These are phyloP conservation scores for Chionomys nivalis DNA, from an alignment of 2,113 vertebrate genomes.

Conservation along the genomic window DNA sequence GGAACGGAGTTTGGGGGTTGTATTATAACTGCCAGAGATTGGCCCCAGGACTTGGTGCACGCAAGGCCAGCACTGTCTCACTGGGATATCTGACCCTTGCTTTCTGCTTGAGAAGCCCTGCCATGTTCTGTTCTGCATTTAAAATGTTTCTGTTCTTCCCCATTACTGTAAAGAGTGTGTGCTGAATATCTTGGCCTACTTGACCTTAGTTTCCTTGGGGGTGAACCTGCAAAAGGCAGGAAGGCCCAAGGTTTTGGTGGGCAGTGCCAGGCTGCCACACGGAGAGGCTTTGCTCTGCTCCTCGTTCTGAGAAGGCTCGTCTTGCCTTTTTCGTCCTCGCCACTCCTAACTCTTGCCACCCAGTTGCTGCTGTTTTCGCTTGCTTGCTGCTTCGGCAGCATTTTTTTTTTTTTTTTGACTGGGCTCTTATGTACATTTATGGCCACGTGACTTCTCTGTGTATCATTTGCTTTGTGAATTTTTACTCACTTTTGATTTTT, in stretches of 20 bases:
- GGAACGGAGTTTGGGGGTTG: background rate
- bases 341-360: background rate
- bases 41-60: background rate
- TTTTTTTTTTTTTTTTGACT: too few species aligned
- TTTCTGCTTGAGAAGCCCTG: background rate
- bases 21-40: too few species aligned
- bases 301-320: background rate
- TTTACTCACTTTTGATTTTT: background rate
- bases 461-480: background rate
- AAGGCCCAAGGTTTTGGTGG: background rate
- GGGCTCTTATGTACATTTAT: background rate
- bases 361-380: background rate
- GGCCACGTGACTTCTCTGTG: background rate
- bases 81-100: background rate
- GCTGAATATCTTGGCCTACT: background rate
- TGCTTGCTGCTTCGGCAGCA: background rate
- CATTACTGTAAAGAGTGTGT: background rate
- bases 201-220: background rate
- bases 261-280: background rate
- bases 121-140: background rate
- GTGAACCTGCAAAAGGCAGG: background rate
- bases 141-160: background rate
- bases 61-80: too few species aligned
- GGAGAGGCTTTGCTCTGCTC: rapidly evolving
- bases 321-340: background rate